Evolutionary conservation across 1,140 invertebrate genomes (phyloP).

Genomic region (Drosophila watanabei): DNA sequence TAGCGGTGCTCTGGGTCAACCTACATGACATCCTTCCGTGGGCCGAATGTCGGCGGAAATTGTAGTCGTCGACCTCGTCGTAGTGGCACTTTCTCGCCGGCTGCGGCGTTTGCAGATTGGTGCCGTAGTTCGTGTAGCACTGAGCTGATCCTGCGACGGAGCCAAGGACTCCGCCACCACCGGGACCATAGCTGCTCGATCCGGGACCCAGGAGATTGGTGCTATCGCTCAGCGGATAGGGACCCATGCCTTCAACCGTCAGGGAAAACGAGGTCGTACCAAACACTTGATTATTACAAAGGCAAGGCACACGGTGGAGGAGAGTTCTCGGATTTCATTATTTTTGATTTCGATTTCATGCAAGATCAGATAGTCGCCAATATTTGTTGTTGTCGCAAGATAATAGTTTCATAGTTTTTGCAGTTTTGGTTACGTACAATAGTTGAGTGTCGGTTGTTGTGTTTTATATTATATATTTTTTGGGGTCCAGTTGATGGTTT

Average conservation of each 20-base stretch:
- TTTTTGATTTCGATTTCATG: constrained; percentile 57
- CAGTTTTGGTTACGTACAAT: constrained; percentile 70
- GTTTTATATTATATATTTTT: constrained; percentile 20
- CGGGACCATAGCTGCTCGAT: constrained; percentile 59
- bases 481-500: constrained; percentile 40
- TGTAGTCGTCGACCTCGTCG: constrained; percentile 78
- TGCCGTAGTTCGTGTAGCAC: constrained; percentile 85
- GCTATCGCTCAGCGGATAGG: constrained; percentile 85
- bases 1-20: constrained; percentile 47
- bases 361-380: constrained; percentile 62
- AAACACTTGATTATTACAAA: constrained; percentile 81
- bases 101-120: constrained; percentile 84
- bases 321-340: constrained; percentile 39
- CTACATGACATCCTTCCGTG: constrained; percentile 85
- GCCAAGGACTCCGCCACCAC: constrained; percentile 26
- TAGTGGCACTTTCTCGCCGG: constrained; percentile 84
- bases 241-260: constrained; percentile 86
- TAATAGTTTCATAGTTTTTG: constrained; percentile 14
- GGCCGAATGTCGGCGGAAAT: constrained; percentile 84
- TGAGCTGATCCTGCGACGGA: constrained; percentile 49
- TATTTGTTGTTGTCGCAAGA: constrained; percentile 23
- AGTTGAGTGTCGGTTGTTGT: constrained; percentile 55
- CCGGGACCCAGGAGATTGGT: constrained; percentile 84
- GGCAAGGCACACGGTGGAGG: constrained; percentile 10
- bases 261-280: constrained; percentile 85